Evolutionary conservation across 53 echinoderm and acorn worm species (phyloP).

Genomic region (Henricia sp.): DNA sequence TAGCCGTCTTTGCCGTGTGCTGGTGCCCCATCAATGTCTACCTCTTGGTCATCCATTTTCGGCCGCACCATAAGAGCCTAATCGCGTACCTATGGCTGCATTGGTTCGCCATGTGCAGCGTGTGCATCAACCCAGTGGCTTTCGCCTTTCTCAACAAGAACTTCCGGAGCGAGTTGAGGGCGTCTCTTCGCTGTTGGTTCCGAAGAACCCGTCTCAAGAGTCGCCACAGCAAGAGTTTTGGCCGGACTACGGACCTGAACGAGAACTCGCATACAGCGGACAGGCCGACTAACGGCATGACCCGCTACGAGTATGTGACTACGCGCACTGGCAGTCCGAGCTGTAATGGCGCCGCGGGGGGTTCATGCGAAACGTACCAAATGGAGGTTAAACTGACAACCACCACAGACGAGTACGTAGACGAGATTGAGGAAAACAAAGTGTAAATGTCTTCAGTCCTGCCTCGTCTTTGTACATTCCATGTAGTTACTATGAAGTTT

Average conservation of each 20-base stretch:
- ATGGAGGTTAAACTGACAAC: conserved; percentile 53
- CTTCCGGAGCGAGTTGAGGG: conserved; percentile 75
- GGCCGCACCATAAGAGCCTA: conserved; percentile 53
- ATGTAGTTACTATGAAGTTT: too few species aligned
- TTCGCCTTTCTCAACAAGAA: conserved; percentile 92
- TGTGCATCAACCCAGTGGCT: conserved; percentile 91
- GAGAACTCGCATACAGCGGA: conserved; percentile 51
- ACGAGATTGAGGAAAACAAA: conserved; percentile 36
- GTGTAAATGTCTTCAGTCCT: background rate
- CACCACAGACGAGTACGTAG: background rate
- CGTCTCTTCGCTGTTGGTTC: conserved; percentile 54
- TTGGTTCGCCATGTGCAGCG: conserved; percentile 93
- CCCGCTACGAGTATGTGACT: conserved; percentile 42
- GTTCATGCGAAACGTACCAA: conserved; percentile 41
- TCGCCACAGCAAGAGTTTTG: conserved; percentile 55
- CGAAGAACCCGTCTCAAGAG: conserved; percentile 6
- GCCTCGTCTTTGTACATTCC: background rate
- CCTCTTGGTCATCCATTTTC: conserved; percentile 64
- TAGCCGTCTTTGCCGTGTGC: conserved; percentile 83
- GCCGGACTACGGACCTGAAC: conserved; percentile 50
- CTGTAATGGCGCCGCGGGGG: conserved; percentile 1
- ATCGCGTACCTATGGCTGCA: conserved; percentile 84
- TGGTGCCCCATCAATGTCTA: conserved; percentile 91
- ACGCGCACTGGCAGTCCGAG: conserved; percentile 2
- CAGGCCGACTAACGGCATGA: conserved; percentile 35